phyloP scores from a whole-genome alignment of 2,888 invertebrate species.

The Zhuqinia jingwanae region DNA sequence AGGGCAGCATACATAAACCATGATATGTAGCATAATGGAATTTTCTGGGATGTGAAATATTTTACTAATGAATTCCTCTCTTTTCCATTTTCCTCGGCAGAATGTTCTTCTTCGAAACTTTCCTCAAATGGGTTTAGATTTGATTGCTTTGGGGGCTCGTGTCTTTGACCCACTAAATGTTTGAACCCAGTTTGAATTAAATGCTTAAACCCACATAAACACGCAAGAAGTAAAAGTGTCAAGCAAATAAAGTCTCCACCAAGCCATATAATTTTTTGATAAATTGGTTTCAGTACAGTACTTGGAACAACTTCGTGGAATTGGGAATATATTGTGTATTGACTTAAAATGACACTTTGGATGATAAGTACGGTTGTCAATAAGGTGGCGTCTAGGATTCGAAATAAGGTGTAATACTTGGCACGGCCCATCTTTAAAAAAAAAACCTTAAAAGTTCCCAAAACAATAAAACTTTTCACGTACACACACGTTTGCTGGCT shows the following conservation, averaged over 20 bases:
- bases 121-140: too few species aligned
- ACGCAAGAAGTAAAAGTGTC: conserved; percentile 26
- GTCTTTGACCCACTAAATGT: too few species aligned
- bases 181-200: not conserved
- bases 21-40: conserved; percentile 81
- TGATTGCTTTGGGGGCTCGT: too few species aligned
- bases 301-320: not conserved
- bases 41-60: conserved; percentile 55
- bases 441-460: too few species aligned
- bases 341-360: conserved; percentile 75
- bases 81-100: too few species aligned
- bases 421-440: not conserved
- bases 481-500: too few species aligned
- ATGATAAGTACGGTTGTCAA: conserved; percentile 71
- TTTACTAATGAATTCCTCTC: conserved; percentile 49
- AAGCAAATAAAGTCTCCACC: conserved; percentile 73
- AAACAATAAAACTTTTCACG: too few species aligned
- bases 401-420: not conserved
- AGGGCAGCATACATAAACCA: conserved; percentile 83
- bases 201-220: conserved; percentile 55
- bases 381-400: conserved; percentile 65
- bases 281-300: conserved; percentile 59
- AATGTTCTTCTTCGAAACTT: not conserved
- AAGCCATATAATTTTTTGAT: conserved; percentile 74
- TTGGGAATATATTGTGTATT: conserved; percentile 61